Evolutionary conservation across 1,140 invertebrate species (phyloP), one percentile per base, ranked within the genome.

Genomic region (Tenebrio molitor): DNA sequence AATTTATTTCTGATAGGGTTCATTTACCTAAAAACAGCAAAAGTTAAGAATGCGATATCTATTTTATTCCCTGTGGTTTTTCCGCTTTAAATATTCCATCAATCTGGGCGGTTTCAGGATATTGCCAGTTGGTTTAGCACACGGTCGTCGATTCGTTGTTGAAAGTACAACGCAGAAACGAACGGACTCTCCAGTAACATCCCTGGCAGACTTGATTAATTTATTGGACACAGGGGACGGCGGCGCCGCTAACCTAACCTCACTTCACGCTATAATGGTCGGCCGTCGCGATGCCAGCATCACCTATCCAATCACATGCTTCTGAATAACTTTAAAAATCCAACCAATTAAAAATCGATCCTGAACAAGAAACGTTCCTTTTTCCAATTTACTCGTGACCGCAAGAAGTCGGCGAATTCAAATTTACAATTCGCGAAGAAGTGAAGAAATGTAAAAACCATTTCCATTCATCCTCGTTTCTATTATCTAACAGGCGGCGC

Each of bases 381-480:
- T n/a, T n/a, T n/a, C n/a, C n/a, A n/a, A n/a, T n/a, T n/a, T n/a
- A n/a, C n/a, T n/a, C n/a, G n/a, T n/a, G n/a, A n/a, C n/a, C n/a
- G n/a, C n/a, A n/a, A n/a, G n/a, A n/a, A n/a, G 46, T 25, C 8
- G 16, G 2, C 19, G 16, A 53, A 65, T 65, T 33, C 33, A 42
- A 41, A 65, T 65, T 65, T 65, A 16, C 63, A 25, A 72, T 71
- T 39, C 29, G 8, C 1, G 15, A 34, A 66, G 39, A 50, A 41
- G 62, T 39, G 33, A 41, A 53, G 62, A 72, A 50, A 67, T 66
- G 29, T 33, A 72, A 34, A 71, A 72, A 72, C 68, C 58, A 74
- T 74, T 64, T 74, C 74, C 76, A 77, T 77, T 77, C 69, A 74
- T 77, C 74, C 76, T 77, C 71, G 74, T 78, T 78, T 78, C 76